These are phyloP conservation scores for Varanus salvator DNA, from an alignment of 2,113 vertebrate genomes.

Conservation along the genomic window DNA sequence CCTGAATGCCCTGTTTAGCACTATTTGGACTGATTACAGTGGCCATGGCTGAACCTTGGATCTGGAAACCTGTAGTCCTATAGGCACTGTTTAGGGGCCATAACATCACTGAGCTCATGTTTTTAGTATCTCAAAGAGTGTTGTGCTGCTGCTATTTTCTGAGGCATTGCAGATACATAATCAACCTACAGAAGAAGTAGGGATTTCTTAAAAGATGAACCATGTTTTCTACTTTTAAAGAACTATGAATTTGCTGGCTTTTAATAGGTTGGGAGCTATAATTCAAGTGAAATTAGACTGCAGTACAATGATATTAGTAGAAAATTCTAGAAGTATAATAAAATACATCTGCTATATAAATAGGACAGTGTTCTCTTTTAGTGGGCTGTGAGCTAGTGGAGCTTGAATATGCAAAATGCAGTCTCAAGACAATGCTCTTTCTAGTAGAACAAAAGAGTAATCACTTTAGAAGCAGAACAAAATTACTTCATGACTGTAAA, in stretches of 20 bases:
- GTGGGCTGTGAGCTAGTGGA: not conserved
- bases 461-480: not conserved
- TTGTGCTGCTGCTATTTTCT: not conserved
- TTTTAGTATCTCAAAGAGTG: not conserved
- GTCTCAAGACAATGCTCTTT: not conserved
- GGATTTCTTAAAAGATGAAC: not conserved
- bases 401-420: not conserved
- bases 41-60: too few relatives aligned
- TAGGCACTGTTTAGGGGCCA: too few relatives aligned
- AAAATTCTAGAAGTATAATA: not conserved
- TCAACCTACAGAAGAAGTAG: not conserved
- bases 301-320: not conserved
- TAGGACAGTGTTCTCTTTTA: not conserved
- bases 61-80: too few relatives aligned
- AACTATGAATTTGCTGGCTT: not conserved
- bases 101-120: too few relatives aligned
- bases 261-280: too few relatives aligned
- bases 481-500: conserved; percentile 13
- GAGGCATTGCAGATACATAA: not conserved
- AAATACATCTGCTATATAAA: not conserved
- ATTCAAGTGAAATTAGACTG: not conserved
- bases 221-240: not conserved
- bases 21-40: too few relatives aligned
- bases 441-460: not conserved
- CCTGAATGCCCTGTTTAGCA: too few relatives aligned